A percentile compares a stretch with the other conserved stretches of the same genome.
phyloP scores from a whole-genome alignment of 1,140 invertebrate genomes.

The Lerema accius region DNA sequence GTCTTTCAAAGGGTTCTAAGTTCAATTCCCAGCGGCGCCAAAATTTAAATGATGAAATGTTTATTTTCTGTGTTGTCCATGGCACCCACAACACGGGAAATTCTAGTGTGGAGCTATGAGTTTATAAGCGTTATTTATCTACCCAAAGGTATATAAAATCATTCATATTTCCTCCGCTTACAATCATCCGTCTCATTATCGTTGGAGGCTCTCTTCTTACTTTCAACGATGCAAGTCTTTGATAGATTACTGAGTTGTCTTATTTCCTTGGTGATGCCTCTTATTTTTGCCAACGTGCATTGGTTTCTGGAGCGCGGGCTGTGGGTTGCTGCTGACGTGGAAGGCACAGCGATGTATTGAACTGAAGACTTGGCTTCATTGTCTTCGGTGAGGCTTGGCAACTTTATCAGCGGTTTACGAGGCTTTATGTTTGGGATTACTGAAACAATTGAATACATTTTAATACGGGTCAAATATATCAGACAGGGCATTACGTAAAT shows the following conservation, averaged over 20 bases:
- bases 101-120: too few relatives aligned
- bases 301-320: slow-evolving; percentile 40
- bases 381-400: slow-evolving; percentile 64
- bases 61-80: too few relatives aligned
- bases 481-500: too few relatives aligned
- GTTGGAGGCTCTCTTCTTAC: slow-evolving; percentile 48
- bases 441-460: too few relatives aligned
- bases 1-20: too few relatives aligned
- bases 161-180: slow-evolving; percentile 56
- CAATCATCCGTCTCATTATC: slow-evolving; percentile 39
- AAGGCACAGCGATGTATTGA: slow-evolving; percentile 35
- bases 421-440: slow-evolving; percentile 72
- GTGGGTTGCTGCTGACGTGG: slow-evolving; percentile 39
- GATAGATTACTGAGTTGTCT: slow-evolving; percentile 51
- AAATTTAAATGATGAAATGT: too few relatives aligned
- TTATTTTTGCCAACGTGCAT: slow-evolving; percentile 57
- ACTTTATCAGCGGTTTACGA: slow-evolving; percentile 60
- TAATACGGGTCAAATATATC: too few relatives aligned
- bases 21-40: too few relatives aligned
- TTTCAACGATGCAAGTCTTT: slow-evolving; percentile 40
- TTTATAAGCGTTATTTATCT: too few relatives aligned
- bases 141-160: slow-evolving; percentile 33
- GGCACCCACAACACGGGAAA: too few relatives aligned
- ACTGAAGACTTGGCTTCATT: slow-evolving; percentile 33
- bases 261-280: slow-evolving; percentile 62